Evolutionary conservation across 1,140 invertebrate species (phyloP).

Genomic region (Calephelis virginiensis): DNA sequence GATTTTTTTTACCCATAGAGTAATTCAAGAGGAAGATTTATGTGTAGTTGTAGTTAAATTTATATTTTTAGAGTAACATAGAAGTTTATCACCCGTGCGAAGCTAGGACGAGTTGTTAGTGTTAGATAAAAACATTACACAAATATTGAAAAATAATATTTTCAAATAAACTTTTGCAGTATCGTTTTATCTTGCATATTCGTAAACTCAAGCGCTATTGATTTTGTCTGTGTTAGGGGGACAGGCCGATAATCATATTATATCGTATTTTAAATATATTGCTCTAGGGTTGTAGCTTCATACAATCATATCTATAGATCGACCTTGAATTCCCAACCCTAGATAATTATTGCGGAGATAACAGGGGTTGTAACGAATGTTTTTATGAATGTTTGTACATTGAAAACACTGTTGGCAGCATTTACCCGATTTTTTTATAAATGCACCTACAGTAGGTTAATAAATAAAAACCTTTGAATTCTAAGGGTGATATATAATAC

Average conservation of each 20-base stretch:
- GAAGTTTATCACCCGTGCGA: no score
- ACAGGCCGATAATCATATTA: constrained; percentile 74
- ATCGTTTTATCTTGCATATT: constrained; percentile 49
- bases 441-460: background rate
- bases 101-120: no score
- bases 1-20: no score
- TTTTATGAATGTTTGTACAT: constrained; percentile 13
- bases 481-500: no score
- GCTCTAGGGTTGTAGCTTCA: constrained; percentile 44
- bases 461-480: no score
- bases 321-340: constrained; percentile 58
- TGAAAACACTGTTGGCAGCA: background rate
- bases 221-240: constrained; percentile 77
- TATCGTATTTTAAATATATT: constrained; percentile 73
- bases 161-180: background rate
- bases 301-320: constrained; percentile 39
- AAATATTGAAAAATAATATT: no score
- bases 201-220: constrained; percentile 65
- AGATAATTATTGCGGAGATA: constrained; percentile 31
- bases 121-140: no score
- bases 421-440: background rate
- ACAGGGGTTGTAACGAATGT: constrained; percentile 20
- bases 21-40: no score
- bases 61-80: no score
- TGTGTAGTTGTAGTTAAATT: no score